These are phyloP conservation scores for Gymnodraco acuticeps DNA, from an alignment of 2,797 vertebrate genomes.

Conservation along the genomic window DNA sequence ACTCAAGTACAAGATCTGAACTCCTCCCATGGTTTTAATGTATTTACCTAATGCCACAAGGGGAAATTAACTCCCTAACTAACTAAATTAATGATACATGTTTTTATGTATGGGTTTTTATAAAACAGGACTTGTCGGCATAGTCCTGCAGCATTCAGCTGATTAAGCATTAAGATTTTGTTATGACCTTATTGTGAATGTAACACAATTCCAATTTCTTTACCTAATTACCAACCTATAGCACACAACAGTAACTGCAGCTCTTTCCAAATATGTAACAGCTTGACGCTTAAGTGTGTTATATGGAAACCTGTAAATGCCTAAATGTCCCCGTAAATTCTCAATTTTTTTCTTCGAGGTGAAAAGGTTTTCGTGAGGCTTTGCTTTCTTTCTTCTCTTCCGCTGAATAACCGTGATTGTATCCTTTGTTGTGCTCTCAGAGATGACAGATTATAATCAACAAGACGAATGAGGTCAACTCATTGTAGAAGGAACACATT, in stretches of 20 bases:
- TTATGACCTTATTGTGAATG: neutral
- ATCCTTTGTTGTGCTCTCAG: constrained; percentile 71
- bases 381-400: constrained; percentile 63
- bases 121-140: neutral
- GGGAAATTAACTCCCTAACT: too few species aligned
- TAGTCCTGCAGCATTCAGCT: neutral
- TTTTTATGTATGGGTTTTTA: too few species aligned
- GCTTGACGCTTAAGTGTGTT: too few species aligned
- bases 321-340: constrained; percentile 22
- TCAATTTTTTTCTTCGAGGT: constrained; percentile 49
- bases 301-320: neutral
- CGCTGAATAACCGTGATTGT: constrained; percentile 74
- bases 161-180: neutral
- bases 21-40: too few species aligned
- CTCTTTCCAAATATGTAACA: neutral
- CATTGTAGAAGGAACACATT: constrained; percentile 63
- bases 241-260: neutral
- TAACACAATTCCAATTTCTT: too few species aligned
- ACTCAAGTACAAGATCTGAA: too few species aligned
- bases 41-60: too few species aligned
- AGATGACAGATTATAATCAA: constrained; percentile 79
- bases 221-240: neutral
- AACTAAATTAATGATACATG: too few species aligned
- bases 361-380: constrained; percentile 58
- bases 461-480: constrained; percentile 77